Conservation (phyloP, 1,140 invertebrate species). For the Hirudo medicinalis region DNA sequence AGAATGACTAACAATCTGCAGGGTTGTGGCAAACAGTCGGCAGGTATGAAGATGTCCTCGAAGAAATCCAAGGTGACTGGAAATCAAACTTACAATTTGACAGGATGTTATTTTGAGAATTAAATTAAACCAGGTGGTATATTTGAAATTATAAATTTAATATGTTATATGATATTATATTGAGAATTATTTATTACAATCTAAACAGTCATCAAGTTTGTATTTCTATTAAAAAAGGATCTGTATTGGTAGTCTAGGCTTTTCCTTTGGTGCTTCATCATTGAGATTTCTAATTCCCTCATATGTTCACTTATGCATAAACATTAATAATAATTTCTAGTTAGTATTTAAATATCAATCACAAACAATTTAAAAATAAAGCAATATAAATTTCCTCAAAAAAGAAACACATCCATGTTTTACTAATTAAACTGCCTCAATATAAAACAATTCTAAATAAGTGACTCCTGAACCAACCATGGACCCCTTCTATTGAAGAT, state of each 20-base stretch:
- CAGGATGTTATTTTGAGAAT: background rate
- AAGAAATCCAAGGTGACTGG: slow-evolving; percentile 81
- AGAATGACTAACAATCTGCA: slow-evolving; percentile 60
- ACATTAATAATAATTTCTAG: too few relatives aligned
- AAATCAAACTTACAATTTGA: too few relatives aligned
- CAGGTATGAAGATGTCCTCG: slow-evolving; percentile 83
- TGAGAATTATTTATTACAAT: background rate
- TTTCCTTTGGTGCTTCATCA: too few relatives aligned
- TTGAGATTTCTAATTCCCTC: background rate
- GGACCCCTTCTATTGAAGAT: slow-evolving; percentile 78
- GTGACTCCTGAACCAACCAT: slow-evolving; percentile 50
- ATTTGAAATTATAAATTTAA: background rate
- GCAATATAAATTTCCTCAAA: too few relatives aligned
- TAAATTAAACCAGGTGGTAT: background rate
- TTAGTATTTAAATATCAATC: too few relatives aligned
- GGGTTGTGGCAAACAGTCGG: slow-evolving; percentile 71
- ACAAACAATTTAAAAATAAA: too few relatives aligned
- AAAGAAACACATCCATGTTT: too few relatives aligned
- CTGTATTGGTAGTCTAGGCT: too few relatives aligned
- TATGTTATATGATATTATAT: background rate
- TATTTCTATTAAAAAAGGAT: too few relatives aligned
- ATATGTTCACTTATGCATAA: background rate
- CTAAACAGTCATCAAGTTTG: background rate
- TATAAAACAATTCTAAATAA: background rate
- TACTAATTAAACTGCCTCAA: too few relatives aligned